These are phyloP conservation scores for Pseudorhombus dupliciocellatus DNA, from an alignment of 2,113 vertebrate genomes.

Conservation along the genomic window DNA sequence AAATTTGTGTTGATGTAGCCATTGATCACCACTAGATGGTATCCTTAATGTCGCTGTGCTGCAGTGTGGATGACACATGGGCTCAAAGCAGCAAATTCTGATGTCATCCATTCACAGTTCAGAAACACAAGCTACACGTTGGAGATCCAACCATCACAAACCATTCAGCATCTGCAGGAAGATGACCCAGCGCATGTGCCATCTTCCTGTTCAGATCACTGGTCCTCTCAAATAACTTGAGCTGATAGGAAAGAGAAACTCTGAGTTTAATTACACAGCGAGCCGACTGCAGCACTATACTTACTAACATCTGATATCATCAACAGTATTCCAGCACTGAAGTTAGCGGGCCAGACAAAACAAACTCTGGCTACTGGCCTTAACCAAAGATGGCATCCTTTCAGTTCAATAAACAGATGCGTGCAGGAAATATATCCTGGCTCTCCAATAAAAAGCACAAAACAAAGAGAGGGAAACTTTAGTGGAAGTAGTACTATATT, in stretches of 20 bases:
- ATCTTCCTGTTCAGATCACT: not conserved
- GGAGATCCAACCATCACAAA: not conserved
- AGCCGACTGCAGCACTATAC: not conserved
- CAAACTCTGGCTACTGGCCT: constrained; percentile 23
- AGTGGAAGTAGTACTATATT: not conserved
- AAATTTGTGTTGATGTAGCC: constrained; percentile 15
- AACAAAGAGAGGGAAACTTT: not conserved
- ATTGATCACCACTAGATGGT: constrained; percentile 67
- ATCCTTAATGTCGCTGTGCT: constrained; percentile 25
- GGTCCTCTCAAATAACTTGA: not conserved
- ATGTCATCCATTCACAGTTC: not conserved
- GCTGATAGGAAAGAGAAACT: not conserved
- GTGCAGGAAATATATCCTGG: not conserved
- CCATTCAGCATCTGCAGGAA: not conserved
- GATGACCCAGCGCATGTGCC: not conserved
- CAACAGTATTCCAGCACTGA: not conserved
- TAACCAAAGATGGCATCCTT: not conserved
- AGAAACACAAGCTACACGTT: constrained; percentile 14
- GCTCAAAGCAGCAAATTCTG: not conserved
- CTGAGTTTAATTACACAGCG: constrained; percentile 21
- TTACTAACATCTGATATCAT: constrained; percentile 21
- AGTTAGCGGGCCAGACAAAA: constrained; percentile 21
- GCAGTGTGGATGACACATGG: not conserved
- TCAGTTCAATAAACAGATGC: not conserved
- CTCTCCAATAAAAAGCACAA: not conserved